A percentile compares a stretch with the other conserved stretches of the same genome.
phyloP scores from a whole-genome alignment of 23 tunicate genomes.

The Halocynthia aurantium region DNA sequence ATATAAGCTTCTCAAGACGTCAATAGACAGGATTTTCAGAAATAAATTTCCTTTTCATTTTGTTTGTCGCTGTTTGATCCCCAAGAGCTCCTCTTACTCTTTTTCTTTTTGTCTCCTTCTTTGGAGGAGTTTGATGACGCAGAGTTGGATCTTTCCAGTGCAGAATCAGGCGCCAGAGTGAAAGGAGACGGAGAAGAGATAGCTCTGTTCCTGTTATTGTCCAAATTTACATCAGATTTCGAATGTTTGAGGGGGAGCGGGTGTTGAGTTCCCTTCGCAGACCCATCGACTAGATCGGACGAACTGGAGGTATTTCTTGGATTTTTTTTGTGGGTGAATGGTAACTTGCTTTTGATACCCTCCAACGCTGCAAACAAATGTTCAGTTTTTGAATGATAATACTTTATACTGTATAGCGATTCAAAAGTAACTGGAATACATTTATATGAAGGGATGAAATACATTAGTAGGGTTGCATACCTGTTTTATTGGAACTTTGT shows the following conservation, averaged over 20 bases:
- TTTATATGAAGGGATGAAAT: no score
- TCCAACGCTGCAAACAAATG: no score
- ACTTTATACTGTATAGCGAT: no score
- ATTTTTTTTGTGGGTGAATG: constrained; percentile 15
- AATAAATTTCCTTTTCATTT: constrained; percentile 3
- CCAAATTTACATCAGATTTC: constrained; percentile 23
- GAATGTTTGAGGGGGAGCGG: constrained; percentile 20
- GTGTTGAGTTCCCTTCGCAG: background rate
- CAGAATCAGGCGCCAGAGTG: constrained; percentile 8
- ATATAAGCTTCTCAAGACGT: no score
- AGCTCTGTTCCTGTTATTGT: background rate
- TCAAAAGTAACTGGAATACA: no score
- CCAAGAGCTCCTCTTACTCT: constrained; percentile 20
- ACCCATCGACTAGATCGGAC: constrained; percentile 6
- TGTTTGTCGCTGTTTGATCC: constrained; percentile 14
- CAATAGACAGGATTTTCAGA: background rate
- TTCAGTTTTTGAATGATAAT: no score
- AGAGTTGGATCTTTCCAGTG: constrained; percentile 28
- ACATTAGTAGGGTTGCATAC: no score
- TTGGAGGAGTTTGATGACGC: constrained; percentile 27
- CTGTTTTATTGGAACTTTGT: no score
- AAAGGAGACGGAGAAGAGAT: constrained; percentile 15
- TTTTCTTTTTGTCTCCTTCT: constrained; percentile 18
- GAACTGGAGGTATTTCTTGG: constrained; percentile 11
- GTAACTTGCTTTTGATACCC: constrained; percentile 19